Evolutionary conservation across 2,113 vertebrate genomes (phyloP).

Genomic region (Crotalus tigris): DNA sequence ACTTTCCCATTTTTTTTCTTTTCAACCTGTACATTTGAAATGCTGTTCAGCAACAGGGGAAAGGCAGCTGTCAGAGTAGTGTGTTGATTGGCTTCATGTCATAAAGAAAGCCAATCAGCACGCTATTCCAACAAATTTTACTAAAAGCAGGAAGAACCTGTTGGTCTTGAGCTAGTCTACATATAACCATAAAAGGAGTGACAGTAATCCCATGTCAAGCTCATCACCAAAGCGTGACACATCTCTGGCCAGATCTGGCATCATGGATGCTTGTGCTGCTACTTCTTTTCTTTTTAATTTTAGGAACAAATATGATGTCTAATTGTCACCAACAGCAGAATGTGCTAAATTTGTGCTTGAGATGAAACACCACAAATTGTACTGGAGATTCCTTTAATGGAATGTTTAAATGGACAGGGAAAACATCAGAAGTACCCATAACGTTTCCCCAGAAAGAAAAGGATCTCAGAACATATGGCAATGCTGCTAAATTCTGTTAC

Average conservation of each 20-base stretch:
- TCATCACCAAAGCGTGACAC: not conserved
- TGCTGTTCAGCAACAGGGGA: not conserved
- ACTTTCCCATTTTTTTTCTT: not conserved
- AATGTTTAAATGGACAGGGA: not conserved
- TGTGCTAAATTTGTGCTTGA: not conserved
- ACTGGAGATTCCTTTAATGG: not conserved
- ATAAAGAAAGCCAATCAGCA: not conserved
- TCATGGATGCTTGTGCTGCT: not conserved
- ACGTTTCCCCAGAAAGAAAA: not conserved
- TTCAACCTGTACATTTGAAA: not conserved
- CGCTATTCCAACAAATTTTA: not conserved
- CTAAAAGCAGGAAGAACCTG: not conserved
- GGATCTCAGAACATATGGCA: not conserved
- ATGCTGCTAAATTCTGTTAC: not conserved
- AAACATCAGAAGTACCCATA: not conserved
- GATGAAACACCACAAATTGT: not conserved
- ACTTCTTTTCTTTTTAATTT: not conserved
- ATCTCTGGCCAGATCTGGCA: not conserved
- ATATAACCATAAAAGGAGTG: not conserved
- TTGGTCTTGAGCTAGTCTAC: not conserved
- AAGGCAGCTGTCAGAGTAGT: not conserved
- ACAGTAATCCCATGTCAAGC: not conserved
- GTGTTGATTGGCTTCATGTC: not conserved
- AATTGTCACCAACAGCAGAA: not conserved
- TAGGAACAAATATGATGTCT: not conserved